Base-by-base conservation (phyloP, 2,888 invertebrate genomes). In the Hydraecia micacea region DNA sequence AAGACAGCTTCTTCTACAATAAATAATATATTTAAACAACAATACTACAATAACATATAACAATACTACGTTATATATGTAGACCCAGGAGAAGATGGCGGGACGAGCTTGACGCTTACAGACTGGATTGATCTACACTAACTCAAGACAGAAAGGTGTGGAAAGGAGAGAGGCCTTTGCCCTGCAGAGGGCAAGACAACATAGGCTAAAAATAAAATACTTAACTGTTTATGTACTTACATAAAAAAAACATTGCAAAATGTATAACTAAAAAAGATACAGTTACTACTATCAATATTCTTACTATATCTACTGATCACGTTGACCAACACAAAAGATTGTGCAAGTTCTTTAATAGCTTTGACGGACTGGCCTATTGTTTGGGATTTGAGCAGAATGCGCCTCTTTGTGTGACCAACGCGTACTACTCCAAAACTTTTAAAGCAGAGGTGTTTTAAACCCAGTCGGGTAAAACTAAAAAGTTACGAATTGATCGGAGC, bases 301-400 rank as follows among this genome's bases (percentile, higher is more conserved):
- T 73, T 81, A 87, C 86, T 86, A 74, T 84, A 84, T 83, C 81
- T 86, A 86, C 82, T 86, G 86, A 85, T 80, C 85, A 80, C 79
- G 83, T 83, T 86, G 85, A 86, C 76, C 65, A 78, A 81, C 81
- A 91, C 91, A 92, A 92, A 92, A 91, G 89, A 89, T 92, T 93
- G 90, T 89, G 90, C 87, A 92, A 91, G 89, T 88, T 88, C 79
- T 81, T 89, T 89, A 91, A 89, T 86, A 90, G 90, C 90, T 91
- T 90, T 88, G 88, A 90, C 90, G 89, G 89, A 87, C 87, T 84
- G 85, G 75, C 81, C 88, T 76, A 90, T 93, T 92, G 91, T 92
- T 91, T 91, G 84, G 81, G 80, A 76, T 39, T 73, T 73, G 79
- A 81, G 81, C 79, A 84, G 75, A 86, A 89, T 83, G 81, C 84